Conservation (phyloP, 1,140 invertebrate species). For the Conus ventricosus region DNA sequence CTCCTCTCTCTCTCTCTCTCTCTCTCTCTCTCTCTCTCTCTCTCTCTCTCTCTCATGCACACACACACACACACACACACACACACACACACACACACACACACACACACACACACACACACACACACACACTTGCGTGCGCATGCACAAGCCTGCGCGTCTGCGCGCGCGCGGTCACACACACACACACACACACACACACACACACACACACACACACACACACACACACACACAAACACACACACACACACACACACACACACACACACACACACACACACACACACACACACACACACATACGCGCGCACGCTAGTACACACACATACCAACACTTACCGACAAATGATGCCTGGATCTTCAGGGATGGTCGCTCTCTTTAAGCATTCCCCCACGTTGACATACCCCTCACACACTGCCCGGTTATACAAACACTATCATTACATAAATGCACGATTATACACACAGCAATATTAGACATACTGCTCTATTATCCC, state of each 20-base stretch:
- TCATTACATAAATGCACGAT: too few relatives aligned
- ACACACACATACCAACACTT: not conserved
- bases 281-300: slow-evolving; percentile 9
- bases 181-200: slow-evolving; percentile 27
- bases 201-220: slow-evolving; percentile 18
- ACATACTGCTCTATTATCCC: too few relatives aligned
- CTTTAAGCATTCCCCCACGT: too few relatives aligned
- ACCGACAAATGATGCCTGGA: too few relatives aligned
- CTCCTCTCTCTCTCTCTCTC: not conserved
- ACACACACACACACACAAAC: slow-evolving; percentile 9
- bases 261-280: not conserved
- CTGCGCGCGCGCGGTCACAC: not conserved
- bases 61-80: slow-evolving; percentile 34
- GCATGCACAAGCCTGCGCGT: not conserved
- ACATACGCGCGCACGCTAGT: slow-evolving; percentile 6
- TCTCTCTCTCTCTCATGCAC: not conserved
- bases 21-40: too few relatives aligned
- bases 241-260: slow-evolving; percentile 16
- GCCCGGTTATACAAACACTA: too few relatives aligned
- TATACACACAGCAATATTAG: too few relatives aligned
- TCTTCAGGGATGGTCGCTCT: too few relatives aligned
- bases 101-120: slow-evolving; percentile 22
- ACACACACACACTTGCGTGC: not conserved
- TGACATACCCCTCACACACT: too few relatives aligned
- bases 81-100: slow-evolving; percentile 32